Base-by-base conservation (phyloP, 2,797 vertebrate genomes). In the Platyrinchus mystaceus region DNA sequence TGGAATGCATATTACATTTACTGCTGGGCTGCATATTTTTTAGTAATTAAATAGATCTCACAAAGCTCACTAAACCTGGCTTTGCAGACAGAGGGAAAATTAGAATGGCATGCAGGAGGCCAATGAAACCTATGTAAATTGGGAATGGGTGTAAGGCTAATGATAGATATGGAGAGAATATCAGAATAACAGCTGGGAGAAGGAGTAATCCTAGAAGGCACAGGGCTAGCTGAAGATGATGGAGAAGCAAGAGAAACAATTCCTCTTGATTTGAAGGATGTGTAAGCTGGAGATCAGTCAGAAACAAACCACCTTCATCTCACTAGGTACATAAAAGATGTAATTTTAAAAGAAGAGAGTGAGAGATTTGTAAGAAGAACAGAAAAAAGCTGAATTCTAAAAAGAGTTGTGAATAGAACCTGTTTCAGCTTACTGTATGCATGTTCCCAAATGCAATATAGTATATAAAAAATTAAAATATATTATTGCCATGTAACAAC, bases 1-100 rank as follows among this genome's bases (percentile, higher is more conserved):
- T 96, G 96, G 93, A 94, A 96, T 91, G 91, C 50, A 37, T 58
- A 64, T 63, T 62, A 73, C 66, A 77, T 88, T 96, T 95, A 93
- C 87, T 96, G 80, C 59, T 90, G 84, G 83, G 90, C 78, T 79
- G 82, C 80, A 53, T 36, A 92, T 11, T 93, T 82, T 94, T 93
- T 90, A 85, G 94, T 78, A 90, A 81, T 66, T 87, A 84, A 71
- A 77, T 60, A 79, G 80, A 52, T 80, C 52, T 88, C 64, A 36
- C 43, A 81, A 84, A 84, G 37, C 55, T 87, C 86, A 63, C 74
- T 91, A 91, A 96, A 90, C 39, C 60, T 93, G 69, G 37, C 23
- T 94, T 84, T 87, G 47, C 74, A 92, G 84, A 84, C 69, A 92
- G 80, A 69, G 47, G 47, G 43, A 67, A 97, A 96, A 92, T 93